Evolutionary conservation across 1,140 invertebrate species (phyloP).

Genomic region (Nasonia longicornis): DNA sequence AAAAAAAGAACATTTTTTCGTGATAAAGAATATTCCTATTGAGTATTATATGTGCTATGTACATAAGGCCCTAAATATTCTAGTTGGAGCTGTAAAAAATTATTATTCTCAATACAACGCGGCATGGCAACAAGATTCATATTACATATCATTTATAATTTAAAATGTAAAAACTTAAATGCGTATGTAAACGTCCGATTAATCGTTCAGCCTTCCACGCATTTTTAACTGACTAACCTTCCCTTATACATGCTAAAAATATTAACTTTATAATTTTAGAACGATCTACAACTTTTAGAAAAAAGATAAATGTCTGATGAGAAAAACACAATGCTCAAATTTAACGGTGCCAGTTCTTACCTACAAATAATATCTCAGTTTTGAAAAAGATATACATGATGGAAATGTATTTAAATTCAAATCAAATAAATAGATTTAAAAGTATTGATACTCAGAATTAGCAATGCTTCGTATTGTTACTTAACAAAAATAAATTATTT

Average conservation of each 20-base stretch:
- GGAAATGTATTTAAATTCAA: background rate
- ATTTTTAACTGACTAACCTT: slow-evolving; percentile 2
- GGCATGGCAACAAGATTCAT: slow-evolving; percentile 40
- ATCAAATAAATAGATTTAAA: background rate
- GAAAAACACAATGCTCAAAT: slow-evolving; percentile 1
- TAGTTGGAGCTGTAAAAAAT: slow-evolving; percentile 19
- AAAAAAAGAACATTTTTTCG: slow-evolving; percentile 23
- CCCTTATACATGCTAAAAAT: background rate
- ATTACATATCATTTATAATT: slow-evolving; percentile 22
- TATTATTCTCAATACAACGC: slow-evolving; percentile 13
- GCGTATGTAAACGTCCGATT: background rate
- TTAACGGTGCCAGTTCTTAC: background rate
- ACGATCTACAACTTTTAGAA: background rate
- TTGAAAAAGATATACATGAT: background rate
- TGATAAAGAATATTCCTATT: slow-evolving; percentile 46
- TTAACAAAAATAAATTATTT: background rate
- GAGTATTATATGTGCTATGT: slow-evolving; percentile 39
- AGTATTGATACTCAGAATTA: background rate
- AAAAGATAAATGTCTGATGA: background rate
- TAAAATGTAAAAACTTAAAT: slow-evolving; percentile 18
- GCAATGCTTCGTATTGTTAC: background rate
- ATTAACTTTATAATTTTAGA: background rate
- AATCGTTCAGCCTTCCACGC: background rate
- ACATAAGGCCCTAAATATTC: slow-evolving; percentile 22
- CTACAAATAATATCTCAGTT: background rate